Evolutionary conservation across 2,113 vertebrate species (phyloP).

Genomic region (Phrynosoma platyrhinos): DNA sequence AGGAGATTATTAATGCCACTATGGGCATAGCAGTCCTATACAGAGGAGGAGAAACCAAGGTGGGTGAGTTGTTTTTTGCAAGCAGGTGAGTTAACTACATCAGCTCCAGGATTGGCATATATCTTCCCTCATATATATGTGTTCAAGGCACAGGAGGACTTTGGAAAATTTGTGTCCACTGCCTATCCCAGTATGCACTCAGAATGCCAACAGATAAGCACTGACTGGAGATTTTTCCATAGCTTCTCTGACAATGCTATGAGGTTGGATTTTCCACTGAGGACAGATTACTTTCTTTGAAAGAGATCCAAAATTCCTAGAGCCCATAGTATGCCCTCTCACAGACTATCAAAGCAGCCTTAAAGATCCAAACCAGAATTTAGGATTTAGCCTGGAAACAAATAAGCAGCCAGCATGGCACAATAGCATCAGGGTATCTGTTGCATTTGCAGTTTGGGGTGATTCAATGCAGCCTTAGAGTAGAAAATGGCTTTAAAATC

Average conservation of each 20-base stretch:
- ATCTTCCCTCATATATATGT: not conserved
- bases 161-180: not conserved
- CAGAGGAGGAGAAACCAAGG: not conserved
- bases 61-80: not conserved
- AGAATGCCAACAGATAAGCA: too few relatives aligned
- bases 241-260: not conserved
- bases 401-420: too few relatives aligned
- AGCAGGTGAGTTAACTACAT: not conserved
- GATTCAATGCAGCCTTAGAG: too few relatives aligned
- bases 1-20: not conserved
- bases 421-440: too few relatives aligned
- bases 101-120: too few relatives aligned
- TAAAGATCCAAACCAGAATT: not conserved
- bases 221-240: not conserved
- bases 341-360: not conserved
- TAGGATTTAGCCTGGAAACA: too few relatives aligned
- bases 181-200: too few relatives aligned
- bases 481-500: too few relatives aligned
- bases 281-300: not conserved
- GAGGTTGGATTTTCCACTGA: not conserved
- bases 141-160: not conserved
- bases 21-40: not conserved
- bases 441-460: too few relatives aligned
- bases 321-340: not conserved
- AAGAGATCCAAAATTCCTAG: not conserved